Evolutionary conservation across 2,888 invertebrate genomes (phyloP).

Genomic region (Perizoma flavofasciatum): DNA sequence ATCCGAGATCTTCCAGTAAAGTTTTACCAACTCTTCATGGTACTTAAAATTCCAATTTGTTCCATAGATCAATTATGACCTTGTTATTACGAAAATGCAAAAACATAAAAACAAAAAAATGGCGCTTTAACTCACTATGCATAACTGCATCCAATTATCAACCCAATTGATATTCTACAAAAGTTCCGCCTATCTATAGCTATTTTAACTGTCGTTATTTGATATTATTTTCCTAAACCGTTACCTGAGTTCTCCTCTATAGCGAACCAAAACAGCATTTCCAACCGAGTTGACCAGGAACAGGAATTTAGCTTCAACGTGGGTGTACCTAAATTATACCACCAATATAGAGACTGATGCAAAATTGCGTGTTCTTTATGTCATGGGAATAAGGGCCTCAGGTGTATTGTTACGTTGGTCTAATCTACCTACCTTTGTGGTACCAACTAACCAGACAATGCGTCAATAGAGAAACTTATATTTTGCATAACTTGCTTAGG

Average conservation of each 20-base stretch:
- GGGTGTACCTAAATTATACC: conserved; percentile 36
- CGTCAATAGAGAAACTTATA: conserved; percentile 53
- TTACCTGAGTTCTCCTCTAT: conserved; percentile 18
- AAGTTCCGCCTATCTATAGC: neutral
- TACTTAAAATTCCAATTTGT: too few relatives aligned
- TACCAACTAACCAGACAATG: conserved; percentile 49
- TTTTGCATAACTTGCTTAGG: conserved; percentile 44
- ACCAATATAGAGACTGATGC: conserved; percentile 19
- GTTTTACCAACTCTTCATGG: too few relatives aligned
- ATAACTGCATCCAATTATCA: too few relatives aligned
- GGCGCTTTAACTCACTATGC: too few relatives aligned
- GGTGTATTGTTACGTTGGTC: conserved; percentile 10
- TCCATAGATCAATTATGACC: too few relatives aligned
- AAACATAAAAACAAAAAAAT: too few relatives aligned
- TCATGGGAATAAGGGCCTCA: conserved; percentile 10
- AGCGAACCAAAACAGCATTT: conserved; percentile 18
- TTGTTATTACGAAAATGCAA: too few relatives aligned
- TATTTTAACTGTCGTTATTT: neutral
- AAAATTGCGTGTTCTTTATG: conserved; percentile 15
- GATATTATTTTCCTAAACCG: neutral
- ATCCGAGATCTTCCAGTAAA: too few relatives aligned
- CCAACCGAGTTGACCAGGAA: conserved; percentile 25
- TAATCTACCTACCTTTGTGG: conserved; percentile 21
- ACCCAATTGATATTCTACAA: too few relatives aligned
- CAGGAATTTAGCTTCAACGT: conserved; percentile 30